phyloP scores from a whole-genome alignment of 2,888 invertebrate species.

The Idaea straminata region DNA sequence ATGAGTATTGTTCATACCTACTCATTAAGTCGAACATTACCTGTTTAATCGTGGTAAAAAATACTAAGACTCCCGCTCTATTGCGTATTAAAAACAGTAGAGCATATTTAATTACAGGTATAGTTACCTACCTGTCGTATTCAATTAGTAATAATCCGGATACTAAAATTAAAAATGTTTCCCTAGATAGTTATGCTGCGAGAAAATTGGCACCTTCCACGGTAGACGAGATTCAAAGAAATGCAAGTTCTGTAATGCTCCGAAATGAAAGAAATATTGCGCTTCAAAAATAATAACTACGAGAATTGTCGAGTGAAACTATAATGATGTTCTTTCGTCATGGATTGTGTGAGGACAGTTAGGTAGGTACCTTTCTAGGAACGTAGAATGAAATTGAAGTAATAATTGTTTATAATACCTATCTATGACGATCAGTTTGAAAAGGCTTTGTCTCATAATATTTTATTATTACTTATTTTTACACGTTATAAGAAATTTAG shows the following conservation, averaged over 20 bases:
- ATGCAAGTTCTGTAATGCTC: background rate
- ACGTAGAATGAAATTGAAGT: background rate
- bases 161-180: background rate
- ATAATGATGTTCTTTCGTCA: background rate
- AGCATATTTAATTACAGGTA: background rate
- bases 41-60: background rate
- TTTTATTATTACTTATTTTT: background rate
- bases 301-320: background rate
- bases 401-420: no score
- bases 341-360: background rate
- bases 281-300: background rate
- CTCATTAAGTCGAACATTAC: background rate
- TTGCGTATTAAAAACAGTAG: background rate
- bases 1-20: constrained; percentile 21
- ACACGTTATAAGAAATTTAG: background rate
- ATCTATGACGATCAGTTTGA: background rate
- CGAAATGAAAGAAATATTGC: background rate
- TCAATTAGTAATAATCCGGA: background rate
- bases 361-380: background rate
- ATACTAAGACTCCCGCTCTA: background rate
- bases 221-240: background rate
- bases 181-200: background rate
- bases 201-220: background rate
- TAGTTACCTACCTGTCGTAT: background rate
- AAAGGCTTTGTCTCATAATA: background rate